Percentiles rank a stretch among this genome's conserved stretches.
Evolutionary conservation across 2,888 invertebrate genomes (phyloP).

Genomic region (Unio pictorum): DNA sequence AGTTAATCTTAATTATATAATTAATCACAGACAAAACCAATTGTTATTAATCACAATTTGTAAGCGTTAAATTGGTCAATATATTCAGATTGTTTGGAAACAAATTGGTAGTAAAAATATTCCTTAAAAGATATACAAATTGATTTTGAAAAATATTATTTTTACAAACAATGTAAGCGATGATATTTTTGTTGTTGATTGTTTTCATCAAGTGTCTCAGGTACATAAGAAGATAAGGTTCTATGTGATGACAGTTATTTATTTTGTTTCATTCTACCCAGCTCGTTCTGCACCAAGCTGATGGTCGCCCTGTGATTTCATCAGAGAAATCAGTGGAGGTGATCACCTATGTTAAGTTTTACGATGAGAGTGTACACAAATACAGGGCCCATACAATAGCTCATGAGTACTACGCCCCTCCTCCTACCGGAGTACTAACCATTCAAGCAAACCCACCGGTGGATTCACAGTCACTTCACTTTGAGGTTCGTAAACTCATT

Average conservation of each 20-base stretch:
- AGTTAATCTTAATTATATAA: no score
- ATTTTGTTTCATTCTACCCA: background rate
- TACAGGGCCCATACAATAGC: constrained; percentile 11
- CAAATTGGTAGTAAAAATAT: no score
- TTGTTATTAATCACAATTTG: no score
- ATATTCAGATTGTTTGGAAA: no score
- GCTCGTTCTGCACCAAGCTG: constrained; percentile 11
- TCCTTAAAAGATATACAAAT: no score
- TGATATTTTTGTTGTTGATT: background rate
- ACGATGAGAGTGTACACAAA: constrained; percentile 9
- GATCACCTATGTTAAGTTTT: constrained; percentile 12
- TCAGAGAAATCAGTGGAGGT: constrained; percentile 5
- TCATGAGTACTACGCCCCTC: constrained; percentile 10
- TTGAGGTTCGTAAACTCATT: constrained; percentile 3
- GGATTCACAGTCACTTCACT: constrained; percentile 12
- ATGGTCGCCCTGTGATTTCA: constrained; percentile 16
- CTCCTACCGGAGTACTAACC: constrained; percentile 6
- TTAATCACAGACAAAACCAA: no score
- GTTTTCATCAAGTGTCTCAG: background rate
- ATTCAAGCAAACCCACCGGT: constrained; percentile 10
- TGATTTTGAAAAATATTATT: no score
- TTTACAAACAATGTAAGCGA: background rate
- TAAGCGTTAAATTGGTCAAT: no score
- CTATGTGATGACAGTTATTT: background rate
- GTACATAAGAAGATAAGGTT: background rate